Base-by-base conservation (phyloP, 2,113 vertebrate species). In the Odontophorus gujanensis region DNA sequence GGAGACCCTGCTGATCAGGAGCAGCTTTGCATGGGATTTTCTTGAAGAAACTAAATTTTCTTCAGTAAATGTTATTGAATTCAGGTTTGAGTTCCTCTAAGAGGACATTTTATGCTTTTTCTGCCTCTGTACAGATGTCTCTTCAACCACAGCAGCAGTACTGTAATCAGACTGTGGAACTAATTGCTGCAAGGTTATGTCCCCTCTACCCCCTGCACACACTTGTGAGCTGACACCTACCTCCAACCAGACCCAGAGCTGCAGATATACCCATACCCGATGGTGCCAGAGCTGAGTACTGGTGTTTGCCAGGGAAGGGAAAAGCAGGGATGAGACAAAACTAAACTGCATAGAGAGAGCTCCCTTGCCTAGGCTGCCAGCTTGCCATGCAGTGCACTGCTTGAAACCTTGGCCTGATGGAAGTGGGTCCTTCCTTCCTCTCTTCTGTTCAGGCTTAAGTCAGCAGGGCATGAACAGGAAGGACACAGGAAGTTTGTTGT, bases 141-240 rank as follows among this genome's bases (percentile, higher is more conserved):
- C 16, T 17, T 63, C 34, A 45, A 40, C 26, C 62, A 0, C 42
- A 12, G 55, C 55, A 21, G 0, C 1, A 3, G 0, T 1, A 11
- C 2, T 15, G 30, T 1, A 4, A 2, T 5, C 8, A 14, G 57
- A 6, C 32, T 13, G 57, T 1, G 55, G 34, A 11, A 1, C 4
- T 14, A 22, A 4, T 24, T 83, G 34, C 55, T 24, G 45, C 0
- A 6, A 3, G 38, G 50, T 77, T 22, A 0, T 7, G 30, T 30
- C 48, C 76, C 30, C 57, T 69, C 21, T 62, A 24, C 3, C 51
- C 47, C 40, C n/a, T 7, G 2, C 48, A 3, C 89, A 6, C 63
- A 7, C 32, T 13, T 7, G 20, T 3, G 45, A 16, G 26, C 72
- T 36, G 19, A n/a, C 18, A 42, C 72, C 73, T 25, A 0, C 10